phyloP scores from a whole-genome alignment of 2,113 vertebrate species.

The Epinephelus lanceolatus region DNA sequence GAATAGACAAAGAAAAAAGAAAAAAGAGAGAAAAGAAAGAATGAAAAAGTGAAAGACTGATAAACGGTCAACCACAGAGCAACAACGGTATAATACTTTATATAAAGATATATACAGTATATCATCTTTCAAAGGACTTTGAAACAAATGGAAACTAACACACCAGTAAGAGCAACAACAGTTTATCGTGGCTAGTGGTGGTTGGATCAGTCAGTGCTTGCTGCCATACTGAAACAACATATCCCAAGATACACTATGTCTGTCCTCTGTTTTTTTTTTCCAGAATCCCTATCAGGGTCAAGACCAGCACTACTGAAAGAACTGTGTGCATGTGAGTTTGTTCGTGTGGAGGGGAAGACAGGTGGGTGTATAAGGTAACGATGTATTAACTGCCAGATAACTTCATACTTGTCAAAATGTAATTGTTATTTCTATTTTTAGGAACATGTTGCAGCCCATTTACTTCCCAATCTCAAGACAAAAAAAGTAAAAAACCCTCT shows the following conservation, averaged over 20 bases:
- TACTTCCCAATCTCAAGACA: not conserved
- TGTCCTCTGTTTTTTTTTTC: slow-evolving; percentile 62
- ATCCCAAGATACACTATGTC: slow-evolving; percentile 26
- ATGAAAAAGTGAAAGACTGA: slow-evolving; percentile 83
- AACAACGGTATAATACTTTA: slow-evolving; percentile 59
- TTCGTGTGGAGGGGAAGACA: slow-evolving; percentile 6
- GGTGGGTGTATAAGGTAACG: not conserved
- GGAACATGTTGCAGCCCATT: not conserved
- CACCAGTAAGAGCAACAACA: slow-evolving; percentile 44
- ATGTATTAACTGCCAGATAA: slow-evolving; percentile 32
- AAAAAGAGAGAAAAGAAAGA: slow-evolving; percentile 76
- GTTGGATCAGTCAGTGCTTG: slow-evolving; percentile 1
- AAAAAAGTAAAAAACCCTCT: not conserved
- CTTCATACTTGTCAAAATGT: slow-evolving; percentile 37
- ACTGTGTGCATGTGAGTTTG: slow-evolving; percentile 28
- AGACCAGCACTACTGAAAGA: slow-evolving; percentile 25
- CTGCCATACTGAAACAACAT: slow-evolving; percentile 24
- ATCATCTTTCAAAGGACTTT: slow-evolving; percentile 40
- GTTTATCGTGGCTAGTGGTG: slow-evolving; percentile 41
- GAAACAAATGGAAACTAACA: slow-evolving; percentile 50
- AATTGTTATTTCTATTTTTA: not conserved
- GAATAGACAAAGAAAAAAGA: slow-evolving; percentile 83
- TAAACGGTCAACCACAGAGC: slow-evolving; percentile 80
- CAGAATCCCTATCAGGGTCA: slow-evolving; percentile 66
- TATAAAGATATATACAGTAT: slow-evolving; percentile 46